Evolutionary conservation across 2,113 vertebrate species (phyloP).

Genomic region (Ptychochromis oligacanthus): DNA sequence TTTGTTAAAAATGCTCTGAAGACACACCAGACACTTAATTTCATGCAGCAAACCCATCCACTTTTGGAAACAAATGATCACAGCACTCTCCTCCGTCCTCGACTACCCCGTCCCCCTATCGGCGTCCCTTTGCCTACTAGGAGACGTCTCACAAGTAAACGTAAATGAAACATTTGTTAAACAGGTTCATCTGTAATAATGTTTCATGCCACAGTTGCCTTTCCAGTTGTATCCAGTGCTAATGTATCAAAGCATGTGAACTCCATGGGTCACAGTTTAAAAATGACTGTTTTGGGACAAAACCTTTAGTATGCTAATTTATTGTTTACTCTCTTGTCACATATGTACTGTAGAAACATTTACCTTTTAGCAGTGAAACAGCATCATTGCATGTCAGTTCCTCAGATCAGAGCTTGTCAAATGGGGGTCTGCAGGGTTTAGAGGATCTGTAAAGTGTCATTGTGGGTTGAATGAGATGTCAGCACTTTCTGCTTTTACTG

Average conservation of each 20-base stretch:
- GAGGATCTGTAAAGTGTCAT: not conserved
- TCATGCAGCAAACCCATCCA: no score
- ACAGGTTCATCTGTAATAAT: not conserved
- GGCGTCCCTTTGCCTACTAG: no score
- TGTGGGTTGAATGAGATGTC: slow-evolving; percentile 7
- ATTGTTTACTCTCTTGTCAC: no score
- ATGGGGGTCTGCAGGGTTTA: not conserved
- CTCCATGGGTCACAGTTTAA: not conserved
- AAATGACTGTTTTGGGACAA: not conserved
- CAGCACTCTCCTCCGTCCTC: no score
- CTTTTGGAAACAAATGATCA: no score
- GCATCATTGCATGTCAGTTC: not conserved
- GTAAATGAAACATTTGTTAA: no score
- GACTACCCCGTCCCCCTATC: no score
- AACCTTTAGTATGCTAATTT: no score
- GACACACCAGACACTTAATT: no score
- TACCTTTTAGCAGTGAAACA: not conserved
- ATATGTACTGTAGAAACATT: not conserved
- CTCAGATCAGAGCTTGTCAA: not conserved
- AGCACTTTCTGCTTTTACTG: slow-evolving; percentile 2
- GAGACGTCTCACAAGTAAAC: no score
- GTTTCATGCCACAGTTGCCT: not conserved
- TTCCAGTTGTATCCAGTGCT: not conserved
- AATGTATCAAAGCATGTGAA: not conserved
- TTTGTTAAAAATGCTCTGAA: no score